Evolutionary conservation across 2,113 vertebrate species (phyloP).

Genomic region (Ellobius talpinus): DNA sequence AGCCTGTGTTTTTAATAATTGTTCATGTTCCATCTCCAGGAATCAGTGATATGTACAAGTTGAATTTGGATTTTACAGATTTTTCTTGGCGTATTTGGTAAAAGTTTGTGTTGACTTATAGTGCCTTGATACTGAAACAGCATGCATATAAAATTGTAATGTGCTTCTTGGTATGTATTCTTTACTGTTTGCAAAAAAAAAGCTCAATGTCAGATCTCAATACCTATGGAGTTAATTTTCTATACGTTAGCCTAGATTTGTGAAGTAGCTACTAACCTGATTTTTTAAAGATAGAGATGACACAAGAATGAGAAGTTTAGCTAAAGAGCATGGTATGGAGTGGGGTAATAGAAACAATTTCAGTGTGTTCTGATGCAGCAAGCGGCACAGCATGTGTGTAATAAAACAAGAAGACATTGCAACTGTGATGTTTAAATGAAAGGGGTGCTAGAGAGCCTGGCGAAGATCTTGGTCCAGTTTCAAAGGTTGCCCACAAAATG

Average conservation of each 20-base stretch:
- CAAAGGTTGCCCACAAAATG: not conserved
- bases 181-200: not conserved
- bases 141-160: not conserved
- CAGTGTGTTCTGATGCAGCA: not conserved
- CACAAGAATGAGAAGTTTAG: not conserved
- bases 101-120: conserved; percentile 30
- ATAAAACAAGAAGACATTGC: not conserved
- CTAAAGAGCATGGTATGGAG: not conserved
- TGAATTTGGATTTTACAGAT: conserved; percentile 34
- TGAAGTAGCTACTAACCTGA: not conserved
- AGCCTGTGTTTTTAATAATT: not conserved
- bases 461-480: not conserved
- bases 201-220: not conserved
- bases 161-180: not conserved
- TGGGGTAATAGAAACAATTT: not conserved
- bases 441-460: fast-evolving
- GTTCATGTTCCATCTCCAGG: not conserved
- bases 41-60: not conserved
- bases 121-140: not conserved
- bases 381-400: not conserved
- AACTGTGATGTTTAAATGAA: not conserved
- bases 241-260: not conserved
- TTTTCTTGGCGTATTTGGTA: conserved; percentile 42
- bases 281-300: not conserved
- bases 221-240: not conserved